Conservation (phyloP, 2,113 vertebrate genomes). For the Petrocephalus zakoni region DNA sequence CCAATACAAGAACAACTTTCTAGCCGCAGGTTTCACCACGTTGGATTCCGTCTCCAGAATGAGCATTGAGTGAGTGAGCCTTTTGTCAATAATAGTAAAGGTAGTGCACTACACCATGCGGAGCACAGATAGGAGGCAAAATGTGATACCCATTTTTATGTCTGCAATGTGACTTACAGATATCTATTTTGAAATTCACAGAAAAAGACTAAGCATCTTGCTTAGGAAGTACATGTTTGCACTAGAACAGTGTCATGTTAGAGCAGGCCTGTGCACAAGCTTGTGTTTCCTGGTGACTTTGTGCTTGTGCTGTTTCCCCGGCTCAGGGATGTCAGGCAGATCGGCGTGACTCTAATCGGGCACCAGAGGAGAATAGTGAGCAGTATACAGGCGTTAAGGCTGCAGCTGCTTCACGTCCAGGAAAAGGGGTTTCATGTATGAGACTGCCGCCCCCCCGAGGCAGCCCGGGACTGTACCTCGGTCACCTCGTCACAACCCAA, state of each 20-base stretch:
- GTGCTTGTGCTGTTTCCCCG: conserved; percentile 28
- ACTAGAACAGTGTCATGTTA: background rate
- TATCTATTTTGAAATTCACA: background rate
- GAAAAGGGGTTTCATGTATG: conserved; percentile 97
- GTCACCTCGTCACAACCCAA: conserved; percentile 61
- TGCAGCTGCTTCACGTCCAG: conserved; percentile 90
- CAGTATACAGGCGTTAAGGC: conserved; percentile 90
- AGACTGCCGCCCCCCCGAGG: conserved; percentile 62
- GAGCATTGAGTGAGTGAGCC: conserved; percentile 86
- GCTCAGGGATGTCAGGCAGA: conserved; percentile 87
- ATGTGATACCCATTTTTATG: background rate
- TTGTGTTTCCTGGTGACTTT: background rate
- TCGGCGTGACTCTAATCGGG: conserved; percentile 88
- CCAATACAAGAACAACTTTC: conserved; percentile 92
- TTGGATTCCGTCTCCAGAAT: conserved; percentile 90
- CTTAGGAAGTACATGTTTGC: background rate
- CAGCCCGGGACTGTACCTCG: conserved; percentile 78
- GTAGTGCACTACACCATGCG: background rate
- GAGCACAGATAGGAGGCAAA: background rate
- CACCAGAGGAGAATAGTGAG: conserved; percentile 95
- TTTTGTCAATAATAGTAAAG: background rate
- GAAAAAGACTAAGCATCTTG: background rate
- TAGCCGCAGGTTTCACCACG: conserved; percentile 84
- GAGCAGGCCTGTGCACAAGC: background rate
- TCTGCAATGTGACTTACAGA: background rate